These are phyloP conservation scores for Desoria tigrina DNA, from an alignment of 2,888 invertebrate species.

Conservation along the genomic window DNA sequence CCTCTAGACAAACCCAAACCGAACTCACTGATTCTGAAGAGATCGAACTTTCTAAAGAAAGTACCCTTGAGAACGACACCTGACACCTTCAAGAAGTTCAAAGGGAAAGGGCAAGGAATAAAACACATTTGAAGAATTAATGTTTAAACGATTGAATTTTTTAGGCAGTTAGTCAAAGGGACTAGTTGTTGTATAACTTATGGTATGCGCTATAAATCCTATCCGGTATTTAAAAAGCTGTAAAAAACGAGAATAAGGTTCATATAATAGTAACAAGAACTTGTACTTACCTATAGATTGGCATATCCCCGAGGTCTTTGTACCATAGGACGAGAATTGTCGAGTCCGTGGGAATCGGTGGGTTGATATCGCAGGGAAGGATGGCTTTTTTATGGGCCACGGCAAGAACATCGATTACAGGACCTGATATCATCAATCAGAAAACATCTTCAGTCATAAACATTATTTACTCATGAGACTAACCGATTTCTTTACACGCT, in stretches of 20 bases:
- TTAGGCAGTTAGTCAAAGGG: neutral
- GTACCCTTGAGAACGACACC: conserved; percentile 18
- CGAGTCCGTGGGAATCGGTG: conserved; percentile 74
- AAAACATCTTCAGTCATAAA: conserved; percentile 34
- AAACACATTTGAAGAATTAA: neutral
- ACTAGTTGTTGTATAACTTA: neutral
- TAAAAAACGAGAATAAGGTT: neutral
- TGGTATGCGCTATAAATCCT: neutral
- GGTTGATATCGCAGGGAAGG: conserved; percentile 82
- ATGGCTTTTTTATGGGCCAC: conserved; percentile 77
- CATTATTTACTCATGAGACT: conserved; percentile 31
- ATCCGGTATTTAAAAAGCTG: conserved; percentile 1
- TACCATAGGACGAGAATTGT: conserved; percentile 87
- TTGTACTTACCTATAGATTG: conserved; percentile 77
- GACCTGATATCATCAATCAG: conserved; percentile 59
- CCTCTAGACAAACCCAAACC: no score
- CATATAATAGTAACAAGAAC: neutral
- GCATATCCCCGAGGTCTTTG: conserved; percentile 74
- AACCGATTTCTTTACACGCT: neutral
- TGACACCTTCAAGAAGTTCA: conserved; percentile 8
- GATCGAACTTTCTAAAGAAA: no score
- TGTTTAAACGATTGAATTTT: neutral
- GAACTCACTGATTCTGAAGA: no score
- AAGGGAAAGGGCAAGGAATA: neutral
- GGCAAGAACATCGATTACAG: conserved; percentile 66